Base-by-base conservation (phyloP, 2,797 vertebrate species). In the Mareca penelope region DNA sequence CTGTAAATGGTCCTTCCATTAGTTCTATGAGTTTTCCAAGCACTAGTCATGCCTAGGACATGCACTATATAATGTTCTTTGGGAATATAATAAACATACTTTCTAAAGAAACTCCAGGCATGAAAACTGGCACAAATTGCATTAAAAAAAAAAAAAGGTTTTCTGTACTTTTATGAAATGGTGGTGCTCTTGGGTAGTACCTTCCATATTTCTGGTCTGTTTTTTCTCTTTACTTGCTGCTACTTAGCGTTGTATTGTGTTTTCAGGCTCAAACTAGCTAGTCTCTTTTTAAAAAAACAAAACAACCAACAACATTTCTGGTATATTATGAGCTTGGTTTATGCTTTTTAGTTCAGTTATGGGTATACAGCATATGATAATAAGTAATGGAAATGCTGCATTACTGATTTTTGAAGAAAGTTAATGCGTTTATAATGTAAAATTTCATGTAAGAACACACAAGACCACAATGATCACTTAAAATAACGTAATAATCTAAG, bases 201-300 rank as follows among this genome's bases (percentile, higher is more conserved):
- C 80, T 80, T 31, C 78, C 55, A 23, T 31, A 37, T 15, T 83
- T 68, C 83, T 81, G 31, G 22, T 85, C 84, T 64, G 0, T 48
- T 94, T 83, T 93, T 93, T 89, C 77, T 94, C 77, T 94, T 87
- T 73, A 55, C 67, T 56, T 68, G 60, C 73, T 73, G 40, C 68
- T 80, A 16, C 2, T 26, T 76, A 44, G 3, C 78, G 55, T 37
- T n/a, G 39, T 87, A 18, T 40, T 65, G 80, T 90, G 29, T 1
- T 75, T 93, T 71, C 24, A 59, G 55, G 33, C 73, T 55, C 7
- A 8, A 56, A 86, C 56, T 63, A 85, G 33, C 15, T 56, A 15
- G 29, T 63, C 11, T 5, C 35, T 13, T 52, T 33, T 39, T 24
- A 24, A 48, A 50, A 50, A 24, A 50, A 50, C 23, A 24, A 24